These are phyloP conservation scores for Sylvilagus floridanus DNA, from an alignment of 2,797 vertebrate genomes.

Conservation along the genomic window DNA sequence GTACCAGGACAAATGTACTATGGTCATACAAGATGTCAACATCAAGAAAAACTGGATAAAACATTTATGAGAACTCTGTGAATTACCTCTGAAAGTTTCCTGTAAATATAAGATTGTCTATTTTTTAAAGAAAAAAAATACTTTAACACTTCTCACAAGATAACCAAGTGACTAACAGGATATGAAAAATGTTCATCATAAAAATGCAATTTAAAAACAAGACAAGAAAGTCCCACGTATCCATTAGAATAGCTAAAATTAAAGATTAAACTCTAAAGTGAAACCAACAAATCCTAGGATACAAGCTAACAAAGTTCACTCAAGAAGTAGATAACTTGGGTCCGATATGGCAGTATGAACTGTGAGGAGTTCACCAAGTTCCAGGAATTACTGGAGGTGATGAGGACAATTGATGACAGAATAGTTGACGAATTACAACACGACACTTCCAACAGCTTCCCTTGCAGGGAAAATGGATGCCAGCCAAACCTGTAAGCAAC, in stretches of 20 bases:
- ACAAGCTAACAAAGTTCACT: background rate
- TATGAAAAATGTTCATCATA: slow-evolving; percentile 2
- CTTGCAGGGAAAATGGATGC: no score
- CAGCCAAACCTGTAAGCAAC: no score
- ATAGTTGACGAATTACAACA: no score
- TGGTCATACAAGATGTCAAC: background rate
- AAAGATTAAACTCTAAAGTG: background rate
- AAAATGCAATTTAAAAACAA: slow-evolving; percentile 18
- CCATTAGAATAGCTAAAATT: background rate
- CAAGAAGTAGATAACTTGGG: background rate
- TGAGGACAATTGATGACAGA: no score
- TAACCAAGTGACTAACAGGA: background rate
- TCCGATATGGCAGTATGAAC: no score
- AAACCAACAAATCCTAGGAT: slow-evolving; percentile 20
- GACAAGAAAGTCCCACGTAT: background rate
- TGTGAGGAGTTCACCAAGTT: no score
- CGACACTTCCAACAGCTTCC: no score
- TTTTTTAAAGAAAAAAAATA: background rate
- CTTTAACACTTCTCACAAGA: background rate
- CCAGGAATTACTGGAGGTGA: no score
- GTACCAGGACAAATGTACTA: background rate
- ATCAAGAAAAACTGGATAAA: background rate
- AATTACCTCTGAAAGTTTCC: slow-evolving; percentile 42
- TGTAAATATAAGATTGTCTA: slow-evolving; percentile 11
- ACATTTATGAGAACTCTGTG: background rate